phyloP scores from a whole-genome alignment of 2,888 invertebrate species.

The Ptilodon capucinus region DNA sequence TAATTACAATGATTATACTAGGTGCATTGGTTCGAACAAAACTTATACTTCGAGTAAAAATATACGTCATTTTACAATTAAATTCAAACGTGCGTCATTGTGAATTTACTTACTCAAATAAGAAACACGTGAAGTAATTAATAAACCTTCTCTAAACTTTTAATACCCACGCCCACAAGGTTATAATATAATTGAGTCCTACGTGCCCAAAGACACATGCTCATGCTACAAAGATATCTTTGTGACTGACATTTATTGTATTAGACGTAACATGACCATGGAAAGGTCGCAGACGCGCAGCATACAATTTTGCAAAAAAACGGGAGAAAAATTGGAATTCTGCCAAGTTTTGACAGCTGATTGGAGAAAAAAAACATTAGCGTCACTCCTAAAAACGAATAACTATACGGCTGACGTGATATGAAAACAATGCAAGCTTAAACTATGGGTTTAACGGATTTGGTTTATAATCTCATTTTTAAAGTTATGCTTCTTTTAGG shows the following conservation, averaged over 20 bases:
- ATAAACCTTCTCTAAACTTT: neutral
- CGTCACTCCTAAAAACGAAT: neutral
- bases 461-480: too few relatives aligned
- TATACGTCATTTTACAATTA: too few relatives aligned
- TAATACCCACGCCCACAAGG: constrained; percentile 9
- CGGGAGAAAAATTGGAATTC: neutral
- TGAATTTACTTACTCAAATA: too few relatives aligned
- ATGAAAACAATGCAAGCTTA: too few relatives aligned
- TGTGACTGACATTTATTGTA: constrained; percentile 17
- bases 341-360: neutral
- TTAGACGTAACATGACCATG: constrained; percentile 16
- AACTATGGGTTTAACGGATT: too few relatives aligned
- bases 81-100: too few relatives aligned
- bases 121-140: too few relatives aligned
- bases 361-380: neutral
- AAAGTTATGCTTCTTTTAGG: too few relatives aligned
- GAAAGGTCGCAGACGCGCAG: constrained; percentile 19
- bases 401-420: neutral
- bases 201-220: constrained; percentile 28
- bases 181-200: constrained; percentile 13
- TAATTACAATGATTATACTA: too few relatives aligned
- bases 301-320: neutral
- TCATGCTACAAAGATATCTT: constrained; percentile 14
- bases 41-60: too few relatives aligned
- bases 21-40: too few relatives aligned